Base-by-base conservation (phyloP, 2,113 vertebrate species). In the Scytalopus superciliaris region DNA sequence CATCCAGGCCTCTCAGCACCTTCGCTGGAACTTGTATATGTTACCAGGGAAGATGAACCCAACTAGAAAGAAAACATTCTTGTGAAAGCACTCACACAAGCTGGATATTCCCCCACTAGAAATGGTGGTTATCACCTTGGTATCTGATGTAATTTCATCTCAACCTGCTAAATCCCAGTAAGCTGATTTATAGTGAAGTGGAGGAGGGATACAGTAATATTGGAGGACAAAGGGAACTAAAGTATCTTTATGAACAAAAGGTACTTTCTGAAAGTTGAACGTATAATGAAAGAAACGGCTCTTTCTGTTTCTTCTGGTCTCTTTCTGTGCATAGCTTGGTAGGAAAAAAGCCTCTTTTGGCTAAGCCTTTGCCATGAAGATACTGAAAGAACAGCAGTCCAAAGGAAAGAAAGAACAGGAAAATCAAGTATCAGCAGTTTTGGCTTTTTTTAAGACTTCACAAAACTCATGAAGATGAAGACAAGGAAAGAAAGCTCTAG, bases 401-500 rank as follows among this genome's bases (percentile, higher is more conserved):
- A 81, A 86, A 87, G 47, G 35, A 33, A 86, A 88, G 66, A 90
- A 94, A 63, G 70, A 83, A 73, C 30, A 90, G 67, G 70, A 96
- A 94, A 93, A 93, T 73, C 44, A 90, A 85, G 57, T 45, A 87
- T 63, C 74, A 70, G 80, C 19, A 79, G 56, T 85, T 90, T 73
- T 2, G 2, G n/a, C 19, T 63, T 69, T 73, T 75, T 86, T 82
- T 75, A 33, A 24, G 40, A 66, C 44, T 74, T 77, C 73, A 91
- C 33, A 59, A 80, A 92, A 84, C 37, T 84, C 28, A 57, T 22
- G 50, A 90, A 94, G 92, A 92, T 80, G 50, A 86, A 94, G 45
- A 84, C 24, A 81, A 87, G 57, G n/a, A 87, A 93, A 92, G 82
- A 91, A 90, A 79, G 62, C 33, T 79, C 62, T 64, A 59, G 37